Base-by-base conservation (phyloP, 2,888 invertebrate genomes). In the Tipula confusa region DNA sequence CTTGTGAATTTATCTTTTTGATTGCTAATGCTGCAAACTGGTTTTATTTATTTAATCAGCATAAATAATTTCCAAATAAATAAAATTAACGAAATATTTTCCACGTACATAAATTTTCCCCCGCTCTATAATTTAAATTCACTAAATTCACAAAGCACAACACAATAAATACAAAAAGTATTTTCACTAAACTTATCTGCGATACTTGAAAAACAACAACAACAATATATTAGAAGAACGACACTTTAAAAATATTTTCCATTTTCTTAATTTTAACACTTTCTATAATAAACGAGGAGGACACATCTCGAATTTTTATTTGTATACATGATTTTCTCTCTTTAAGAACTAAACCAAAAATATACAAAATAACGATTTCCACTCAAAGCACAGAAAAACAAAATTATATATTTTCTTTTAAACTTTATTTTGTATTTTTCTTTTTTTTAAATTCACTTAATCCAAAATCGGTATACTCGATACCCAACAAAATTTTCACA, bases 191-290 rank as follows among this genome's bases (percentile, higher is more conserved):
- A n/a, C n/a, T n/a, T n/a, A n/a, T n/a, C n/a, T n/a, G n/a, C n/a
- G n/a, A 64, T 18, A 7, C 43, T 43, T n/a, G n/a, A n/a, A n/a
- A 24, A 1, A 64, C 24, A 24, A 64, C 24, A 24, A 64, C 24
- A 24, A 24, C n/a, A 43, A 15, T 24, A 43, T 64, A 64, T 18
- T 24, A 64, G 64, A 64, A 1, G 24, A 64, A 64, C 18, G 24
- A 64, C 64, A 64, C 64, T 64, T n/a, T 64, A 64, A n/a, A n/a
- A 64, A 24, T 64, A 64, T 64, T 64, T 64, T 64, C 24, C 64
- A 64, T 64, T 64, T 64, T 64, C 64, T 11, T 64, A 64, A 64
- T 64, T 64, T 64, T 64, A 18, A 64, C 64, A 64, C 64, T 64
- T 64, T 18, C 18, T 9, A 9, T 43, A 43, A n/a, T n/a, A n/a